Evolutionary conservation across 2,888 invertebrate species (phyloP).

Genomic region (Leucophenga maculata): DNA sequence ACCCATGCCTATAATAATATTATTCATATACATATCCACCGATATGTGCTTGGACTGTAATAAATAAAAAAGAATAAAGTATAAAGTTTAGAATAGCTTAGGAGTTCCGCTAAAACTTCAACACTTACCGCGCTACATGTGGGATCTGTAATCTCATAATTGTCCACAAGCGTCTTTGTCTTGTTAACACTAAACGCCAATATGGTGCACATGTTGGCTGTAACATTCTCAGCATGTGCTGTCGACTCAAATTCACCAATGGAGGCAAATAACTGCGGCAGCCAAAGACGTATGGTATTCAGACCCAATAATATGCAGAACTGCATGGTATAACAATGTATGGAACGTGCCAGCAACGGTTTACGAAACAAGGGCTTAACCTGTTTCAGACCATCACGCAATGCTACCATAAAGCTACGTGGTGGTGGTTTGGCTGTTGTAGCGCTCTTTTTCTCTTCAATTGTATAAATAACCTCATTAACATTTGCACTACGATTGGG

Average conservation of each 20-base stretch:
- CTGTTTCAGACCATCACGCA: slow-evolving; percentile 77
- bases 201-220: slow-evolving; percentile 66
- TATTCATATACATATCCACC: slow-evolving; percentile 80
- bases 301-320: slow-evolving; percentile 79
- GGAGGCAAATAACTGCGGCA: slow-evolving; percentile 87
- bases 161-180: slow-evolving; percentile 52
- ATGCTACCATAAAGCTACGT: slow-evolving; percentile 51
- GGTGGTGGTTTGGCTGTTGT: slow-evolving; percentile 26
- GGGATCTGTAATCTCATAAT: slow-evolving; percentile 40
- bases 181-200: slow-evolving; percentile 68
- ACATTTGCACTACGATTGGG: slow-evolving; percentile 52
- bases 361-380: slow-evolving; percentile 78
- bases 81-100: neutral
- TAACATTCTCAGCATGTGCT: slow-evolving; percentile 34
- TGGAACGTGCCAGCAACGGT: slow-evolving; percentile 76
- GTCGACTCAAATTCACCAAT: slow-evolving; percentile 74
- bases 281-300: slow-evolving; percentile 88
- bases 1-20: slow-evolving; percentile 78
- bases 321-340: slow-evolving; percentile 78
- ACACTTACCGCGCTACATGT: slow-evolving; percentile 67
- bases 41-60: slow-evolving; percentile 72
- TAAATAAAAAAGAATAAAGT: slow-evolving; percentile 4
- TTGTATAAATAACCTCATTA: slow-evolving; percentile 53
- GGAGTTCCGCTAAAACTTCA: neutral
- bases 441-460: slow-evolving; percentile 47